Conservation (phyloP, 2,888 invertebrate species). For the Brachypalpus laphriformis region DNA sequence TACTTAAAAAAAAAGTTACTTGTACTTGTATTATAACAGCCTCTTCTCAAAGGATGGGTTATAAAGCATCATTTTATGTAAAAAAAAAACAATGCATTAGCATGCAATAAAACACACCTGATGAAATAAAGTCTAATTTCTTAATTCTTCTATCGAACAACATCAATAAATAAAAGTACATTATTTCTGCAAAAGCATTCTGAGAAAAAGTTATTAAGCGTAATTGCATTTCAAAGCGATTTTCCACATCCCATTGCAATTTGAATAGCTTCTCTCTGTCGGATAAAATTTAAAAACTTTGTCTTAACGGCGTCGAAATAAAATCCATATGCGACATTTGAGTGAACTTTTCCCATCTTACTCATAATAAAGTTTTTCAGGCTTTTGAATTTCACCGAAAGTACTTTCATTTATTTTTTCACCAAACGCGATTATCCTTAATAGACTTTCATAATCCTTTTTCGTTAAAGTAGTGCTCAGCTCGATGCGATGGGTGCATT, state of each 20-base stretch:
- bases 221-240: constrained; percentile 47
- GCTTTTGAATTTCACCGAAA: constrained; percentile 67
- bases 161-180: constrained; percentile 1
- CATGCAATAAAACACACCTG: not conserved
- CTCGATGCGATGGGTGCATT: constrained; percentile 51
- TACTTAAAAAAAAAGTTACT: no score
- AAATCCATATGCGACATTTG: constrained; percentile 74
- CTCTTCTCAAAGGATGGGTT: not conserved
- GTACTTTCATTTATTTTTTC: constrained; percentile 63
- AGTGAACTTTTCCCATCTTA: constrained; percentile 72
- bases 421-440: constrained; percentile 71
- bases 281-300: constrained; percentile 61
- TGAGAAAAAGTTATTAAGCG: constrained; percentile 22
- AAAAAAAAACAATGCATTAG: not conserved
- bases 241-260: constrained; percentile 28
- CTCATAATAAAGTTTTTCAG: constrained; percentile 73
- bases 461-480: constrained; percentile 38
- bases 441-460: constrained; percentile 74
- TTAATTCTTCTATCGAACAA: not conserved
- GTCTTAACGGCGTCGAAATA: constrained; percentile 58
- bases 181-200: not conserved
- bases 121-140: not conserved
- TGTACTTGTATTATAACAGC: no score
- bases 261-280: constrained; percentile 24
- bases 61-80: not conserved